phyloP scores from a whole-genome alignment of 2,888 invertebrate species.

The Caenorhabditis sp. region DNA sequence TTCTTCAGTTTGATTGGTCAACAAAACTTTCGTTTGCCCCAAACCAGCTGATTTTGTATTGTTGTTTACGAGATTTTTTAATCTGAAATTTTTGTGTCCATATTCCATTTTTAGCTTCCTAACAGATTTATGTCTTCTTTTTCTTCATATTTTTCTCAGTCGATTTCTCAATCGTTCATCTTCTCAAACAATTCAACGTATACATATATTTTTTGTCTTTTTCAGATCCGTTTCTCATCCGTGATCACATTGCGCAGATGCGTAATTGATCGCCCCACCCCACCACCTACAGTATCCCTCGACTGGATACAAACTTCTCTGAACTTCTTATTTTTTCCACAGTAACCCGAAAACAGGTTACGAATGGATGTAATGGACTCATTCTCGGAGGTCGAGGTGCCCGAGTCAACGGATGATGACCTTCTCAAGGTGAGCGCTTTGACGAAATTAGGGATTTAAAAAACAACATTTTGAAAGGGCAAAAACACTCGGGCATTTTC shows the following conservation, averaged over 20 bases:
- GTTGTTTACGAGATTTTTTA: constrained; percentile 19
- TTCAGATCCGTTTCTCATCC: constrained; percentile 57
- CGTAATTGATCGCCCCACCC: constrained; percentile 52
- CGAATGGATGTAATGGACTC: constrained; percentile 59
- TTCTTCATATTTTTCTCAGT: not conserved
- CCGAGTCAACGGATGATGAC: constrained; percentile 30
- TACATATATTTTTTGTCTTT: constrained; percentile 6
- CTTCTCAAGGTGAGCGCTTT: constrained; percentile 27
- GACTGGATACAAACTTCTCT: constrained; percentile 65
- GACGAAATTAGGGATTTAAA: not conserved
- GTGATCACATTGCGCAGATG: constrained; percentile 58
- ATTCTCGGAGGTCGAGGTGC: constrained; percentile 55
- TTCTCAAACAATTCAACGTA: constrained; percentile 30
- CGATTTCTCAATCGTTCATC: not conserved
- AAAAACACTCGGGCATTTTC: constrained; percentile 41
- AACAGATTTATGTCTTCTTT: not conserved
- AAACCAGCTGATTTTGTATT: constrained; percentile 24
- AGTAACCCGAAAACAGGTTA: constrained; percentile 67
- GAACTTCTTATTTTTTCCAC: constrained; percentile 24
- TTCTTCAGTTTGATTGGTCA: constrained; percentile 8
- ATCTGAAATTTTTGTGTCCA: constrained; percentile 17
- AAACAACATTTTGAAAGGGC: constrained; percentile 17
- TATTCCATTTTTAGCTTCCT: constrained; percentile 14
- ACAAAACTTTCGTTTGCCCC: constrained; percentile 1
- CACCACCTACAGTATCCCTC: constrained; percentile 57